Base-by-base conservation (phyloP, 2,113 vertebrate genomes). In the Pedetes capensis region DNA sequence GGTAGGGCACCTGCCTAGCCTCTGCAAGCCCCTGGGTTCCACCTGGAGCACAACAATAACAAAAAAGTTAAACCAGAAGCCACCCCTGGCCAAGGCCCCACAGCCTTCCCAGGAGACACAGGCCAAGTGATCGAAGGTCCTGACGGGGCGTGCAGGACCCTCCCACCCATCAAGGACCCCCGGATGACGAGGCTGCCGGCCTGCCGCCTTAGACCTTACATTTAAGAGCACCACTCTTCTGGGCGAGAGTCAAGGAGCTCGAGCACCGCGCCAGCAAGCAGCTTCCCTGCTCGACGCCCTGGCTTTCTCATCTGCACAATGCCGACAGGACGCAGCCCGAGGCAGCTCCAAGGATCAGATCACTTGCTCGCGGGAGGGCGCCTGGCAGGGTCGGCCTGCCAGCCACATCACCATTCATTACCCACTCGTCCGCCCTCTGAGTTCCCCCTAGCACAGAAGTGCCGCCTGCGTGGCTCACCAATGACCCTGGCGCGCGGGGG, bases 81-180 rank as follows among this genome's bases (percentile, higher is more conserved):
- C 74, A 5, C 11, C 3, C 6, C 59, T 7, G 6, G 34, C 10
- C 34, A 61, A 32, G 49, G 9, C 53, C 80, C 32, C 57, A 44
- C n/a, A 61, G 49, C 44, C 22, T 5, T 49, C 51, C 69, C 29
- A 83, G 6, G 27, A 47, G 23, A 66, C 18, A 22, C 63, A 87
- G 18, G 37, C n/a, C n/a, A 57, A 5, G 44, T 8, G 5, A 47
- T 20, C 22, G 5, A 2, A 6, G 20, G n/a, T 42, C 14, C 22
- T 2, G 3, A 5, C 44, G n/a, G n/a, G n/a, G n/a, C 3, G 1
- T 1, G 6, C 16, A 12, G 17, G 2, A 32, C 17, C 42, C 25
- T 23, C 17, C 66, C 44, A 51, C 22, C 32, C 44, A 59, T 25
- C 74, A 29, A 59, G 22, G 6, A 64, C 14, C 34, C 51, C 74